Conservation (phyloP, 2,797 vertebrate genomes). For the Acridotheres tristis region DNA sequence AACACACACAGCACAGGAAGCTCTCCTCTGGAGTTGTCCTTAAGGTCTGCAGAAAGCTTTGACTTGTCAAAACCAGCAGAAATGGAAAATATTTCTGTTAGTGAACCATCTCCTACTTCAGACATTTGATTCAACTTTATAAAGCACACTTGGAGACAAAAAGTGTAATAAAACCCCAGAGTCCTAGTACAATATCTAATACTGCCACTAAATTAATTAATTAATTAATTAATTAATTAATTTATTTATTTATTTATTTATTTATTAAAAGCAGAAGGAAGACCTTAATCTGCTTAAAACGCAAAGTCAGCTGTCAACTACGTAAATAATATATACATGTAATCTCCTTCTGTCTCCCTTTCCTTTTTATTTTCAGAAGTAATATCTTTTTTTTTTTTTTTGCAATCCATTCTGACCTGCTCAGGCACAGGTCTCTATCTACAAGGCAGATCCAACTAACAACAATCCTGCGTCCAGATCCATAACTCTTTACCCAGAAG, state of each 20-base stretch:
- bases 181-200: background rate
- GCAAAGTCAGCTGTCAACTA: conserved; percentile 22
- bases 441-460: conserved; percentile 24
- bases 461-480: conserved; percentile 2
- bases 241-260: background rate
- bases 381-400: conserved; percentile 23
- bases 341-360: background rate
- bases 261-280: background rate
- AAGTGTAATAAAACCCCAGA: background rate
- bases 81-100: background rate
- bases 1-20: background rate
- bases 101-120: background rate
- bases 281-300: conserved; percentile 14
- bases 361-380: background rate
- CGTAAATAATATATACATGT: conserved; percentile 23
- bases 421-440: conserved; percentile 36
- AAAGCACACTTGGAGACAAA: background rate
- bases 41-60: background rate
- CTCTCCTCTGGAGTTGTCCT: background rate
- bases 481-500: conserved; percentile 21
- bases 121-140: background rate
- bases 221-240: background rate
- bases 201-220: background rate
- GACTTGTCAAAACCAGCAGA: background rate
- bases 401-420: conserved; percentile 20